These are phyloP conservation scores for Timema podura DNA, from an alignment of 2,888 invertebrate species.

Conservation along the genomic window DNA sequence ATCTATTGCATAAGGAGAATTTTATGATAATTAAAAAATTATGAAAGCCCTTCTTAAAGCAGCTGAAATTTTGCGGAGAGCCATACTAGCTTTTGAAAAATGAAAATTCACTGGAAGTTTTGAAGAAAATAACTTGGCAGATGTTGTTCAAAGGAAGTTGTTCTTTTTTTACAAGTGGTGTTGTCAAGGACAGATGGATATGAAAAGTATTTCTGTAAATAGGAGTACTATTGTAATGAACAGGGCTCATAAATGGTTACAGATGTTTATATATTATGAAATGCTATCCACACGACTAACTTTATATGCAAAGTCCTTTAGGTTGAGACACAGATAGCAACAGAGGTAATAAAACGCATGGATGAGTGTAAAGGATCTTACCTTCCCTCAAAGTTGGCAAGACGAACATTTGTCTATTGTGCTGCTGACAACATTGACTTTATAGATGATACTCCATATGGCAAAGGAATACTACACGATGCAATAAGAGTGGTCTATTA, in stretches of 20 bases:
- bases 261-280: neutral
- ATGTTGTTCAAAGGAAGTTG: neutral
- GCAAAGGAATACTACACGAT: constrained; percentile 1
- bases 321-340: constrained; percentile 1
- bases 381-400: neutral
- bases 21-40: neutral
- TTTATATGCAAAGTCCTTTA: neutral
- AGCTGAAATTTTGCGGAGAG: neutral
- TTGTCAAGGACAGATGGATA: neutral
- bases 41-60: neutral
- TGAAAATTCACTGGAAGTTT: constrained; percentile 9
- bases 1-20: neutral
- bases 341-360: neutral
- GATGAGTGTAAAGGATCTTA: neutral
- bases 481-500: neutral
- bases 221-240: neutral
- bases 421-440: neutral
- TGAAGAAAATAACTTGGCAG: neutral
- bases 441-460: neutral
- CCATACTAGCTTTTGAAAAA: neutral
- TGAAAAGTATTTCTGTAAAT: neutral
- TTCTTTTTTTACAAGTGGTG: neutral
- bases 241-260: neutral
- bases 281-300: neutral
- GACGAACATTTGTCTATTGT: neutral